Conservation (phyloP, 1,140 invertebrate species). For the Daktulosphaira vitifoliae region DNA sequence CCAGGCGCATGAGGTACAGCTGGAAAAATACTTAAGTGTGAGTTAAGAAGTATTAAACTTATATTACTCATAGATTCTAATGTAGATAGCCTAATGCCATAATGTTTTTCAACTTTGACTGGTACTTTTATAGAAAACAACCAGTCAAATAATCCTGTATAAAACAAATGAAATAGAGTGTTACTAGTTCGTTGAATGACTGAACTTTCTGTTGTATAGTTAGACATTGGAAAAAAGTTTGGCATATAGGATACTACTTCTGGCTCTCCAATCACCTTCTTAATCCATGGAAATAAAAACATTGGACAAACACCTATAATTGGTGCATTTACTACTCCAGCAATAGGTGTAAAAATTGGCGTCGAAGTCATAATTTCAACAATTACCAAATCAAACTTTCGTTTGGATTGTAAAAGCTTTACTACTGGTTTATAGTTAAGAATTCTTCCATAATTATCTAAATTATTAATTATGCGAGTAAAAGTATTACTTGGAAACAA, state of each 20-base stretch:
- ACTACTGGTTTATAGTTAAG: not conserved
- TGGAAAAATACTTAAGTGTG: constrained; percentile 52
- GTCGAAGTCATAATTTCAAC: not conserved
- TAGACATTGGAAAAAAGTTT: not conserved
- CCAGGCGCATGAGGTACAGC: constrained; percentile 51
- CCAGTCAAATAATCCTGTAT: not conserved
- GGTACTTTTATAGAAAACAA: not conserved
- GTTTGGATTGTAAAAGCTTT: not conserved
- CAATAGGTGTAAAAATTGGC: not conserved
- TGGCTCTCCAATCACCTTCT: not conserved
- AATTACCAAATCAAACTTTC: constrained; percentile 11
- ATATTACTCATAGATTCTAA: constrained; percentile 44
- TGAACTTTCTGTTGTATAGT: too few relatives aligned
- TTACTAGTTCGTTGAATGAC: not conserved
- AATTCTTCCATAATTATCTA: not conserved
- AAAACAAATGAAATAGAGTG: not conserved
- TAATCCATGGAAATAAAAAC: not conserved
- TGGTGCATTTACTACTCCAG: not conserved
- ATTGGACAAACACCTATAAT: constrained; percentile 5
- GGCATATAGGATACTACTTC: not conserved
- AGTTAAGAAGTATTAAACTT: constrained; percentile 54
- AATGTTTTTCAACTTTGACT: not conserved
- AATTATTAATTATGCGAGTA: not conserved
- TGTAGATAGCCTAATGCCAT: not conserved
- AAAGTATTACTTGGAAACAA: not conserved